Evolutionary conservation across 2,888 invertebrate species (phyloP).

Genomic region (Gymnocheta viridis): DNA sequence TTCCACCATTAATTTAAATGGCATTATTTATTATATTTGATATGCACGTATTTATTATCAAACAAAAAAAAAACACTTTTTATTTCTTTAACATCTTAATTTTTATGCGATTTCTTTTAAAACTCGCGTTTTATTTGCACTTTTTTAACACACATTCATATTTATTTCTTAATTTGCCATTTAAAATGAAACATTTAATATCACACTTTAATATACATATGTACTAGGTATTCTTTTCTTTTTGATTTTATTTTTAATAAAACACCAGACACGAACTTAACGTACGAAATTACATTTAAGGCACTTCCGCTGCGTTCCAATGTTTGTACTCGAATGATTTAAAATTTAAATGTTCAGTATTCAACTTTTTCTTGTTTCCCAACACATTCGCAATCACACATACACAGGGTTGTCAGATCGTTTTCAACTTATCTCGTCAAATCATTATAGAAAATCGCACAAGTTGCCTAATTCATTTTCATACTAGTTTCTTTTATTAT

Average conservation of each 20-base stretch:
- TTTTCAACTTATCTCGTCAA: no score
- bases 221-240: neutral
- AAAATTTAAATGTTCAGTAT: constrained; percentile 52
- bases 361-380: constrained; percentile 55
- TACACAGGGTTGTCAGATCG: constrained; percentile 24
- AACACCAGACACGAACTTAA: constrained; percentile 41
- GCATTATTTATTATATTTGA: neutral
- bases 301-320: constrained; percentile 75
- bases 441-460: no score
- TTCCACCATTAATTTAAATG: neutral
- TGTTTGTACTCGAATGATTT: constrained; percentile 76
- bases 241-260: constrained; percentile 33
- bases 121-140: neutral
- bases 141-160: neutral
- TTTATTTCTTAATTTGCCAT: neutral
- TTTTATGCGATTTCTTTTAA: neutral
- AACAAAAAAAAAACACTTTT: no score
- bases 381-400: neutral
- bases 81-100: neutral
- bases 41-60: neutral
- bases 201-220: neutral
- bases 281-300: constrained; percentile 31
- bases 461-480: no score
- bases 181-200: neutral
- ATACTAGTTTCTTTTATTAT: no score